phyloP scores from a whole-genome alignment of 2,797 vertebrate species.

The Geotrypetes seraphini region DNA sequence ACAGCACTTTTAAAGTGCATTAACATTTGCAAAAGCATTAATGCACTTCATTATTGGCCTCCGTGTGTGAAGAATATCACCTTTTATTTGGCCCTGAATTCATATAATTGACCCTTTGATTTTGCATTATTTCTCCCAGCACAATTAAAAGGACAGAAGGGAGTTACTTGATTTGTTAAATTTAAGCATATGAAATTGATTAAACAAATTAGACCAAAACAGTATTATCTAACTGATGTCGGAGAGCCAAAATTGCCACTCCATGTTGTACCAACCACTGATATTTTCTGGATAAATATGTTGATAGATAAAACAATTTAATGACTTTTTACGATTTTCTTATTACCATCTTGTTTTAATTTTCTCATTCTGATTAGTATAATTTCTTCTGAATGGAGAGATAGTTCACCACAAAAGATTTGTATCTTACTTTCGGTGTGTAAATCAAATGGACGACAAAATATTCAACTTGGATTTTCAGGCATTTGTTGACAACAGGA shows the following conservation, averaged over 20 bases:
- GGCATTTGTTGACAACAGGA: slow-evolving; percentile 82
- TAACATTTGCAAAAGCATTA: too few species aligned
- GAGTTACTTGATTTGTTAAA: slow-evolving; percentile 36
- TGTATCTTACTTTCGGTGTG: slow-evolving; percentile 53
- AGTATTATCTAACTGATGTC: slow-evolving; percentile 26
- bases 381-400: slow-evolving; percentile 70
- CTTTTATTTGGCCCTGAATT: too few species aligned
- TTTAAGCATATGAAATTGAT: slow-evolving; percentile 44
- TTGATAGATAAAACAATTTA: slow-evolving; percentile 50
- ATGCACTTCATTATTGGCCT: too few species aligned
- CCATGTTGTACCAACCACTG: slow-evolving; percentile 19
- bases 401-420: slow-evolving; percentile 75
- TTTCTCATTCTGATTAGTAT: slow-evolving; percentile 58
- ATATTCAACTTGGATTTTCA: slow-evolving; percentile 61
- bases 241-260: slow-evolving; percentile 45
- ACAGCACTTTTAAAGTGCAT: too few species aligned
- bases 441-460: slow-evolving; percentile 63
- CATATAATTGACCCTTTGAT: too few species aligned
- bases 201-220: slow-evolving; percentile 38
- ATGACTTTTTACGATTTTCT: slow-evolving; percentile 51
- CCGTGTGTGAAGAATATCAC: too few species aligned
- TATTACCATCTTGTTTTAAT: slow-evolving; percentile 54
- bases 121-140: too few species aligned
- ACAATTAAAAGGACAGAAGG: slow-evolving; percentile 45
- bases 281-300: slow-evolving; percentile 43